Evolutionary conservation across 2,888 invertebrate genomes (phyloP).

Genomic region (Apoda limacodes): DNA sequence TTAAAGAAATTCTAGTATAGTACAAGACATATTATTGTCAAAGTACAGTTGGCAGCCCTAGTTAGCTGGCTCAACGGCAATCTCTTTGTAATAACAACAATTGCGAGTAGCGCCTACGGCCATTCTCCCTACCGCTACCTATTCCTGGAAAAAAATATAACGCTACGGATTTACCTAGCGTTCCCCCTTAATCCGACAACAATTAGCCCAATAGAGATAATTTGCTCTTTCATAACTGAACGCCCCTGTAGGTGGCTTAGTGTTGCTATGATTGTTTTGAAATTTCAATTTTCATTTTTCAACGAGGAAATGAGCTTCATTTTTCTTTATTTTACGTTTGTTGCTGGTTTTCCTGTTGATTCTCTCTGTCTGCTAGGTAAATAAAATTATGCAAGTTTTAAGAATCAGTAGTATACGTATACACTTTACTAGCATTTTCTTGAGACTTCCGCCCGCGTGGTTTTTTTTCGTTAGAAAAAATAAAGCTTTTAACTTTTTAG

Average conservation of each 20-base stretch:
- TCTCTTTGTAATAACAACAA: slow-evolving; percentile 69
- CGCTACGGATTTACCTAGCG: slow-evolving; percentile 49
- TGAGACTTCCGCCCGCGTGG: too few relatives aligned
- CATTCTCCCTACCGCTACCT: slow-evolving; percentile 28
- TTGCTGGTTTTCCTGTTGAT: slow-evolving; percentile 27
- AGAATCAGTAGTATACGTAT: too few relatives aligned
- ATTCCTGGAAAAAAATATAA: slow-evolving; percentile 35
- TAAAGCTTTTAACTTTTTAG: too few relatives aligned
- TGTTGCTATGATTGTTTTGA: slow-evolving; percentile 52
- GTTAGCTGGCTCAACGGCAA: slow-evolving; percentile 57
- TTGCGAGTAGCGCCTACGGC: slow-evolving; percentile 58
- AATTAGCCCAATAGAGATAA: slow-evolving; percentile 61
- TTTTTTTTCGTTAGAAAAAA: too few relatives aligned
- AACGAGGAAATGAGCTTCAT: slow-evolving; percentile 31
- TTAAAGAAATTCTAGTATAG: too few relatives aligned
- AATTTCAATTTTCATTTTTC: slow-evolving; percentile 30
- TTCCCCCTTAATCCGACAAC: slow-evolving; percentile 52
- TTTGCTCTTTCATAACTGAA: slow-evolving; percentile 46
- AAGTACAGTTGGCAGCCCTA: too few relatives aligned
- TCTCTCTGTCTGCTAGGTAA: slow-evolving; percentile 23
- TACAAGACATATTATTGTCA: too few relatives aligned
- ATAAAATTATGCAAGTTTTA: too few relatives aligned
- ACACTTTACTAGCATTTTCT: too few relatives aligned
- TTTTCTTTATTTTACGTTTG: slow-evolving; percentile 24
- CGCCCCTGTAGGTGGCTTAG: slow-evolving; percentile 41